Base-by-base conservation (phyloP, 2,113 vertebrate species). In the Tragelaphus scriptus region DNA sequence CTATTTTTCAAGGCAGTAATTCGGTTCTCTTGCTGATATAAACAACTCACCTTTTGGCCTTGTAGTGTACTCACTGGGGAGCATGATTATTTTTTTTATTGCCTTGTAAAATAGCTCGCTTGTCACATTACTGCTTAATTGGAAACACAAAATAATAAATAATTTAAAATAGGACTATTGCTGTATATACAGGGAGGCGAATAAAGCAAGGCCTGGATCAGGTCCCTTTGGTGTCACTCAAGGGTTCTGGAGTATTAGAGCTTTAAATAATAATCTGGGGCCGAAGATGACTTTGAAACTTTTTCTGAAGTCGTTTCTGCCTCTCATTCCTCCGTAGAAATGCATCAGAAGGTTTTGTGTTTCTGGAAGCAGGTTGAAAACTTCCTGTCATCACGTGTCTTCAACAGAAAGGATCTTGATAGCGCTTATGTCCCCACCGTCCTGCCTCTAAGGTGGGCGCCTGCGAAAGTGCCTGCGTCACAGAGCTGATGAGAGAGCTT, bases 11-110 rank as follows among this genome's bases (percentile, higher is more conserved):
- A 25, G 25, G 85, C 88, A 93, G 87, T 97, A 97, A 97, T 94
- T 56, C 36, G 55, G 89, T 87, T 86, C 97, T 96, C 61, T 98
- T 56, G 32, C 90, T 14, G 51, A 97, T 92, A 97, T 61, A 95
- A 98, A 97, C 93, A 98, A 63, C 85, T 98, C 96, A 81, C 63
- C 88, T 95, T 98, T 98, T 95, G 90, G 97, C 97, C 84, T 98
- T 81, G 63, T 17, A 92, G 91, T 98, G 96, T 95, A 95, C 89
- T 96, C 93, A 91, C 63, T 81, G 68, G 90, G 96, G 92, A 98
- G 77, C 25, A 17, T 77, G 94, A 94, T 96, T 95, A 49, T 95
- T 91, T 87, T 95, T 93, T 94, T 97, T 95, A 98, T 92, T 96
- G 65, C 91, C 81, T 90, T 94, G 94, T 98, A 97, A 96, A 97